Base-by-base conservation (phyloP, 92 coral and sea anemone species). In the Zoanthus gigantus region DNA sequence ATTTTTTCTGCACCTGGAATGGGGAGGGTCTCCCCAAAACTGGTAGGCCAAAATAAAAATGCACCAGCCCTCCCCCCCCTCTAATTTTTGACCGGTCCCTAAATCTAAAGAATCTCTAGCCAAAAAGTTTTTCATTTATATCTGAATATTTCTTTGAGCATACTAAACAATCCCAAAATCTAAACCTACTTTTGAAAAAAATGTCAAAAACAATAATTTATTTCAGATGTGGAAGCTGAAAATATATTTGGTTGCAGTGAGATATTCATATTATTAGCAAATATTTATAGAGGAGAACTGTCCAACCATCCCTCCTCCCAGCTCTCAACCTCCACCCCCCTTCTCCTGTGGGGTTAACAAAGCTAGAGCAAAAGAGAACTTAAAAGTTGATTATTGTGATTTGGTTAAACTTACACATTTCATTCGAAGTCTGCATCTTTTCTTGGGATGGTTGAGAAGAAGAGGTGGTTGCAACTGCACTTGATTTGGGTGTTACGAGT, bases 401-500 rank as follows among this genome's bases (percentile, higher is more conserved):
- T 31, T 82, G 87, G 87, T 69, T 82, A 23, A 82, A 82, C 87
- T 82, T 82, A 82, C 87, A 57, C 65, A 57, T 44, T 82, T 82
- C 87, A 82, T 61, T 82, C 50, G 87, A 82, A 82, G 87, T 82
- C 87, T 82, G 87, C 77, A 54, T 67, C 87, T 60, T 63, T 60
- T 82, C 73, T 50, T 50, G 54, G 54, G 54, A 50, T 50, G 54
- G 54, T 50, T 50, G 54, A 50, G 54, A 50, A 50, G 54, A 50
- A 50, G 54, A 50, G 54, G 54, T 50, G 54, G 54, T 50, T 50
- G 54, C 54, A 50, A 50, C 54, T 50, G 54, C 54, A 50, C 54
- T 50, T 50, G 54, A 50, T 50, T 50, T 50, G 54, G 54, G 4
- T 50, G 54, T 50, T 50, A 50, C 54, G 54, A 6, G 54, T 50